phyloP scores from a whole-genome alignment of 2,113 vertebrate species.

The Anoplopoma fimbria region DNA sequence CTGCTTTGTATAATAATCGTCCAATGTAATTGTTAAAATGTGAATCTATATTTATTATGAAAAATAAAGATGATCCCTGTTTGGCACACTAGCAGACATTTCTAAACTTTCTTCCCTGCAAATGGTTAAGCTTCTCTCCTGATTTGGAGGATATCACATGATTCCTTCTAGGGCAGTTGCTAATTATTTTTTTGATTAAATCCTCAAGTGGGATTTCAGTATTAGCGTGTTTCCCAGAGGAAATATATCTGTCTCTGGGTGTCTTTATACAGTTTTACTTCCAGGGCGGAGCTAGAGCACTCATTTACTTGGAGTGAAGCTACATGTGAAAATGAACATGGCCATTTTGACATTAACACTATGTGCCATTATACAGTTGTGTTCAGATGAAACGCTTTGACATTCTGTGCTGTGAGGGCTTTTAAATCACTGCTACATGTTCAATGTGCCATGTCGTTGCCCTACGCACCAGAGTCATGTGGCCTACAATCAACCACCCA shows the following conservation, averaged over 20 bases:
- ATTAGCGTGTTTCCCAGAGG: constrained; percentile 43
- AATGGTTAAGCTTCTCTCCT: constrained; percentile 1
- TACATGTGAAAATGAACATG: not conserved
- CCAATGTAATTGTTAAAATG: constrained; percentile 57
- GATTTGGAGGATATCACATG: not conserved
- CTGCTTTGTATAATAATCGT: constrained; percentile 56
- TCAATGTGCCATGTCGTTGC: not conserved
- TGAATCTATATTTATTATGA: constrained; percentile 75
- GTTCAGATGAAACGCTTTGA: not conserved
- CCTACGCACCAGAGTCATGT: not conserved
- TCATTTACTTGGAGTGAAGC: constrained; percentile 33
- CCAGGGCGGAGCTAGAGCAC: constrained; percentile 8
- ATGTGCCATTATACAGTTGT: not conserved
- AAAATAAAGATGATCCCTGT: constrained; percentile 51
- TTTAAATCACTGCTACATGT: constrained; percentile 2
- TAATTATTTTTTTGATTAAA: constrained; percentile 60
- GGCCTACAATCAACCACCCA: not conserved
- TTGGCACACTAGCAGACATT: constrained; percentile 22
- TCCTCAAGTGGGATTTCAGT: constrained; percentile 43
- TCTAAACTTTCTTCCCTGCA: not conserved
- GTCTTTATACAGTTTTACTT: constrained; percentile 10
- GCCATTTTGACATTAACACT: not conserved
- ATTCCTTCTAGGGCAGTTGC: constrained; percentile 26
- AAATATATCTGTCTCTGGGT: not conserved
- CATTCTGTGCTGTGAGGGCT: constrained; percentile 14